A percentile compares a stretch with the other conserved stretches of the same genome.
Evolutionary conservation across 2,888 invertebrate genomes (phyloP).

Genomic region (Melanostoma scalare): DNA sequence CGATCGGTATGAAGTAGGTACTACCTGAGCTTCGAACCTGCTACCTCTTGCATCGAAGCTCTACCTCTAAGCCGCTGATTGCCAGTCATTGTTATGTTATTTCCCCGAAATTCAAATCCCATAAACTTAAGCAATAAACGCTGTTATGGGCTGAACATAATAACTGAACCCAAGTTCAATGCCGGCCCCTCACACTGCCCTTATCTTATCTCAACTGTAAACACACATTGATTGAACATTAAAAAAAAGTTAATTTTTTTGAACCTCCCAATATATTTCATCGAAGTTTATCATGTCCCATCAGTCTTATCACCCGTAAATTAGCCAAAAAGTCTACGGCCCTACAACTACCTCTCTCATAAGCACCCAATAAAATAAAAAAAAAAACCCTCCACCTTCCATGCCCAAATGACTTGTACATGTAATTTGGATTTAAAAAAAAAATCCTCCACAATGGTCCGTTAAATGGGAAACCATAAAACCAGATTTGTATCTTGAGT

Average conservation of each 20-base stretch:
- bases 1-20: too few relatives aligned
- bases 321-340: conserved; percentile 55
- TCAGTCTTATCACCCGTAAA: conserved; percentile 55
- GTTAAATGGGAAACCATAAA: conserved; percentile 70
- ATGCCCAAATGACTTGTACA: conserved; percentile 45
- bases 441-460: conserved; percentile 59
- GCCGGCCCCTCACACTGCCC: conserved; percentile 14
- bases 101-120: too few relatives aligned
- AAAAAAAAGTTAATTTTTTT: conserved; percentile 50
- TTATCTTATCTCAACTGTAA: conserved; percentile 34
- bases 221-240: conserved; percentile 39
- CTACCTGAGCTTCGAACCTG: too few relatives aligned
- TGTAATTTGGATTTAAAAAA: conserved; percentile 44
- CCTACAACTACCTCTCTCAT: conserved; percentile 21
- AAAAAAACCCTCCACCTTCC: conserved; percentile 10
- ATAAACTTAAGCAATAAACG: too few relatives aligned
- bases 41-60: too few relatives aligned
- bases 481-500: conserved; percentile 56
- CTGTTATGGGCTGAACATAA: too few relatives aligned
- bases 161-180: conserved; percentile 17
- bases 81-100: too few relatives aligned
- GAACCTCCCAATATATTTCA: conserved; percentile 46
- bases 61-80: too few relatives aligned
- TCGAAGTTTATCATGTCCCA: conserved; percentile 38
- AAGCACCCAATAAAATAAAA: background rate